Base-by-base conservation (phyloP, 2,888 invertebrate species). In the Timema podura region DNA sequence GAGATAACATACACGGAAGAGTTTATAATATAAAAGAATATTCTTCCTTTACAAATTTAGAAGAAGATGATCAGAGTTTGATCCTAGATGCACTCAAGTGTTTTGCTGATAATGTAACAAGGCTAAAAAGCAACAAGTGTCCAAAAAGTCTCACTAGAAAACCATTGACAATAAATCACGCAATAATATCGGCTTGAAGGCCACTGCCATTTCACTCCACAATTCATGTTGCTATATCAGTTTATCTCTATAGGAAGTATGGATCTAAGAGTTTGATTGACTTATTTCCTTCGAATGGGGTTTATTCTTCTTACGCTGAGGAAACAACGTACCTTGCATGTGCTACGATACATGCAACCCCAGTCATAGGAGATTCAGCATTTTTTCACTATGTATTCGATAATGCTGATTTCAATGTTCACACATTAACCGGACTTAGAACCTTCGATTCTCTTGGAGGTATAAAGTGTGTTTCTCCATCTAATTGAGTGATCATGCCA, bases 191-290 rank as follows among this genome's bases (percentile, higher is more conserved):
- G 11, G 61, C 61, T 44, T 61, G 44, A 16, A 16, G 44, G 10
- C 61, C 44, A 61, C 6, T 8, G 13, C 30, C 61, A 13, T 61
- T 61, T 61, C 16, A 61, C 61, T 61, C 57, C 44, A 16, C 61
- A 30, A 30, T 61, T 61, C 61, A 61, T 44, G 44, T 61, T 11
- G 13, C 1, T 11, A 61, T 61, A 5, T 9, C 30, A 44, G 61
- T 61, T 61, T 61, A 16, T 61, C 6, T 61, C 45, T 61, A 61
- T 61, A 61, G 44, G n/a, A 61, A 61, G 45, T 61, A 61, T 61
- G 61, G 2, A 11, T 61, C 61, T 44, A 61, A 30, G 61, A 61
- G 30, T 6, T 44, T 61, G 61, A 61, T 61, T 9, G 61, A 61
- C 10, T 16, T 61, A 13, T 9, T 61, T 61, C 61, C 3, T 7